Conservation (phyloP, 2,113 vertebrate species). For the Nycticebus coucang region DNA sequence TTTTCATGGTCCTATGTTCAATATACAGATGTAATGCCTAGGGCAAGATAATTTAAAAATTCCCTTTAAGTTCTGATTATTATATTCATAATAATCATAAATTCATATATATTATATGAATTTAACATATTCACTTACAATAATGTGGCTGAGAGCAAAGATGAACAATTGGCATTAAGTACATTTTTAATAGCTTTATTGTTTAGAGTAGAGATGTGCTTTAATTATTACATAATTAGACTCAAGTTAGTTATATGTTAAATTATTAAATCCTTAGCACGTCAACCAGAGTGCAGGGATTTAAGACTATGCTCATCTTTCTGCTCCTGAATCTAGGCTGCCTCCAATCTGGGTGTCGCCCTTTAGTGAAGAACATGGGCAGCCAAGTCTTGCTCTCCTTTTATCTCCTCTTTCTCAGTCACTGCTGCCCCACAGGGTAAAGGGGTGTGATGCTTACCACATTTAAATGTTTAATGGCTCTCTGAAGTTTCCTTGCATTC, state of each 20-base stretch:
- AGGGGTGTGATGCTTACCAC: neutral
- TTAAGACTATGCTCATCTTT: neutral
- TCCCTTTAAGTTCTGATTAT: neutral
- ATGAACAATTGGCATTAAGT: neutral
- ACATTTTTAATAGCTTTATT: neutral
- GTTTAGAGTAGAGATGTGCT: neutral
- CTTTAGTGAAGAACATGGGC: neutral
- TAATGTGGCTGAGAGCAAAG: neutral
- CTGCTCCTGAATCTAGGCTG: neutral
- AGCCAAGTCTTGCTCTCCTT: too few species aligned
- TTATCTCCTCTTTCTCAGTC: neutral
- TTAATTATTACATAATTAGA: neutral
- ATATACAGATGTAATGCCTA: neutral
- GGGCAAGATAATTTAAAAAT: neutral
- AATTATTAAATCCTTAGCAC: neutral
- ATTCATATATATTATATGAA: too few species aligned
- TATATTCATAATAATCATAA: too few species aligned
- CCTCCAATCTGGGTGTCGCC: neutral
- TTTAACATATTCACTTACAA: neutral
- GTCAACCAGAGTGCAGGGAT: neutral
- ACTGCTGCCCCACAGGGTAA: neutral
- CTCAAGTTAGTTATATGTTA: neutral
- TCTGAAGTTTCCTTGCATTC: slow-evolving; percentile 58
- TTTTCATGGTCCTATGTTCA: neutral
- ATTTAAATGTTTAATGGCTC: slow-evolving; percentile 37